Conservation (phyloP, 2,797 vertebrate species). For the Aythya fuligula region DNA sequence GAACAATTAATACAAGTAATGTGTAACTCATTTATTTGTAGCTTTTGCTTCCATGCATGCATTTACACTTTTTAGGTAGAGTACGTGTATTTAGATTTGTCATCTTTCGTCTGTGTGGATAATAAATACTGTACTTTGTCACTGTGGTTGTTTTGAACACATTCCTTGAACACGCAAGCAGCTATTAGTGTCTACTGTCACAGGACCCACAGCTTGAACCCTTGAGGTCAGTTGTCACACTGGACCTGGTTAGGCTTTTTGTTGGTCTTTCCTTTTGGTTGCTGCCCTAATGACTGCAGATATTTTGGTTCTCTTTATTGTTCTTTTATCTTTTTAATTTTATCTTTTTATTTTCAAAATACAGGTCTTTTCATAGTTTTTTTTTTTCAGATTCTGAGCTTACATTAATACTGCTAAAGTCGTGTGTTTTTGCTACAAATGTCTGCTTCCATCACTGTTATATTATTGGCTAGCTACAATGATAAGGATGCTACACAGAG, state of each 20-base stretch:
- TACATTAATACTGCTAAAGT: background rate
- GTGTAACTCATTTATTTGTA: fast-evolving
- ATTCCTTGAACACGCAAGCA: background rate
- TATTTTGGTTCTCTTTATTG: background rate
- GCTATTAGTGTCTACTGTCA: background rate
- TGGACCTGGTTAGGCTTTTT: background rate
- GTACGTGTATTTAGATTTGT: background rate
- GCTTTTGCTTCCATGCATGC: background rate
- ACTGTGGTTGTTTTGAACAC: background rate
- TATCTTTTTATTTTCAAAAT: background rate
- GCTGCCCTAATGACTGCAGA: background rate
- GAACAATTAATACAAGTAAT: background rate
- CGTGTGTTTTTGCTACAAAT: background rate
- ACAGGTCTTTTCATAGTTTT: background rate
- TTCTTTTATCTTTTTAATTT: background rate
- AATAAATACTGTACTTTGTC: background rate
- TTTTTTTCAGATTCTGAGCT: conserved; percentile 21
- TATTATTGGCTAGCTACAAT: background rate
- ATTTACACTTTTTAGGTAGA: background rate
- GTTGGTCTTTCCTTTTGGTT: background rate
- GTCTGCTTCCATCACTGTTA: background rate
- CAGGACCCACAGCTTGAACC: background rate
- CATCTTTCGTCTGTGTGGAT: background rate
- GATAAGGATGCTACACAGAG: background rate
- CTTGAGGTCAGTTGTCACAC: background rate